Evolutionary conservation across 2,113 vertebrate species (phyloP).

Genomic region (Albula goreensis): DNA sequence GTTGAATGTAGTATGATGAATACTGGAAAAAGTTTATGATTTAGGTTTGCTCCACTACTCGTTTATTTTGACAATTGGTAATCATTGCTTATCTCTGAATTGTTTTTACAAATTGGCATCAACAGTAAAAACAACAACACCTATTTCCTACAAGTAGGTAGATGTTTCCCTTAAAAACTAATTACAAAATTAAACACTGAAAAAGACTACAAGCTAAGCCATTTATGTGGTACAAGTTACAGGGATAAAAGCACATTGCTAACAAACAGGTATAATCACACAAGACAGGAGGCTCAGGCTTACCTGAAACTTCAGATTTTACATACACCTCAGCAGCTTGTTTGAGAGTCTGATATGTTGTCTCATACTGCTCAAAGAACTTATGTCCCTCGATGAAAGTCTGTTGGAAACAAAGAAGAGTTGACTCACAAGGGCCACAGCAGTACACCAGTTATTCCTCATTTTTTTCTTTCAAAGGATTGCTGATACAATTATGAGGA

Average conservation of each 20-base stretch:
- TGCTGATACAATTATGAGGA: too few relatives aligned
- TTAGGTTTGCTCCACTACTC: too few relatives aligned
- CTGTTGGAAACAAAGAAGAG: conserved; percentile 62
- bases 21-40: too few relatives aligned
- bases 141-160: too few relatives aligned
- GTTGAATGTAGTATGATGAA: too few relatives aligned
- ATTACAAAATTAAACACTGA: too few relatives aligned
- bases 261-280: background rate
- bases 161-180: too few relatives aligned
- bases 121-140: too few relatives aligned
- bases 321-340: conserved; percentile 88
- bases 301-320: conserved; percentile 90
- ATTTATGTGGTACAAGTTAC: background rate
- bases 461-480: too few relatives aligned
- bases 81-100: too few relatives aligned
- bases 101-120: too few relatives aligned
- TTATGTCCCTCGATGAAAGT: conserved; percentile 89
- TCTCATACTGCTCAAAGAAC: conserved; percentile 96
- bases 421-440: background rate
- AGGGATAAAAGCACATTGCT: background rate
- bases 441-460: background rate
- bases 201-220: background rate
- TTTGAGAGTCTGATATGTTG: conserved; percentile 84
- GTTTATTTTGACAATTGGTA: too few relatives aligned
- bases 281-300: conserved; percentile 35